phyloP scores from a whole-genome alignment of 1,140 invertebrate species.

The Eulimnadia texana region DNA sequence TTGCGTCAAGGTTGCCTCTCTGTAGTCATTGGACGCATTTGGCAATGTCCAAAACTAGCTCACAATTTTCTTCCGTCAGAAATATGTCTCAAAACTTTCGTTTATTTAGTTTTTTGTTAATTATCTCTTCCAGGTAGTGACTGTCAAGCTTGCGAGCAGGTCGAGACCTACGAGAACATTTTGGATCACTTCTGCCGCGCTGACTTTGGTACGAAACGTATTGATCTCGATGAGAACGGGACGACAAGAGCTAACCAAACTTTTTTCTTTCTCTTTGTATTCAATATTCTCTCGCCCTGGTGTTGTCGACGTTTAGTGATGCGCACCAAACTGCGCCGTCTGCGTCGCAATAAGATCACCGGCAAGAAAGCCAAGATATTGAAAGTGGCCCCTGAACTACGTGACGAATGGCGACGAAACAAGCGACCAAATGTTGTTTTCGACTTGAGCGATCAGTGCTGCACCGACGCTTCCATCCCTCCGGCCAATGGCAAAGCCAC shows the following conservation, averaged over 20 bases:
- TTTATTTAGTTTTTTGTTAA: not conserved
- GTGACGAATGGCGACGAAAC: slow-evolving; percentile 25
- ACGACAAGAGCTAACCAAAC: not conserved
- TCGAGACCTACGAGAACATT: slow-evolving; percentile 48
- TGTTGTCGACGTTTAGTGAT: too few species aligned
- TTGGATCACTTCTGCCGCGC: slow-evolving; percentile 46
- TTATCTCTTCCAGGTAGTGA: slow-evolving; percentile 2
- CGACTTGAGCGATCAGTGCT: slow-evolving; percentile 31
- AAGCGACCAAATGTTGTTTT: slow-evolving; percentile 27
- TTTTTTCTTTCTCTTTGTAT: too few species aligned
- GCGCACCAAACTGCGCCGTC: slow-evolving; percentile 27
- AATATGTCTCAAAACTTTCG: too few species aligned
- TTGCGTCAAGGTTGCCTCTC: too few species aligned
- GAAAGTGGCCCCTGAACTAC: slow-evolving; percentile 23
- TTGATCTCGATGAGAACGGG: too few species aligned
- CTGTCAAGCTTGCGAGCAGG: slow-evolving; percentile 41
- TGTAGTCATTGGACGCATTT: too few species aligned
- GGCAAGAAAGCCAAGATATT: slow-evolving; percentile 31
- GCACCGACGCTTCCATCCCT: slow-evolving; percentile 21
- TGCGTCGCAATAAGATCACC: slow-evolving; percentile 26
- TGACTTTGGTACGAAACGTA: slow-evolving; percentile 39
- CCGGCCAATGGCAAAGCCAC: slow-evolving; percentile 20
- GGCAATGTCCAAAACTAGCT: too few species aligned
- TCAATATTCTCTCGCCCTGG: too few species aligned
- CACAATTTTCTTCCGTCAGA: not conserved